These are phyloP conservation scores for Thamnophis sirtalis DNA, from an alignment of 2,113 vertebrate species.

Conservation along the genomic window DNA sequence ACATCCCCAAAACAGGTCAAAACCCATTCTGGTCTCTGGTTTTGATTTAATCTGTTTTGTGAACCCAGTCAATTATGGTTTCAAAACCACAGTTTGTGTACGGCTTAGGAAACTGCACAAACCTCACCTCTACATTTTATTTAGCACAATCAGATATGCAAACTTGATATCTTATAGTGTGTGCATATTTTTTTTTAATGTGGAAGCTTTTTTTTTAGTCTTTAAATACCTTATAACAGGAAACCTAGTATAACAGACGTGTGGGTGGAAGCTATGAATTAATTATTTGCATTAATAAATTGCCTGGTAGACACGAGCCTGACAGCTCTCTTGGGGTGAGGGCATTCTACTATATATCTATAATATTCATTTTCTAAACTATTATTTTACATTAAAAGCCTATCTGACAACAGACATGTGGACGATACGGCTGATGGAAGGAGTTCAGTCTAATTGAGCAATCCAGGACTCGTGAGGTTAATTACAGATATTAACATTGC, in stretches of 20 bases:
- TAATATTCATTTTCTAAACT: conserved; percentile 58
- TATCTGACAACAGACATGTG: conserved; percentile 71
- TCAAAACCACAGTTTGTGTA: neutral
- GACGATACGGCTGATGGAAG: conserved; percentile 43
- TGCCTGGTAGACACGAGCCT: conserved; percentile 46
- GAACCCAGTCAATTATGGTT: neutral
- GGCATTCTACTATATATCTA: conserved; percentile 39
- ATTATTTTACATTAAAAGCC: conserved; percentile 70
- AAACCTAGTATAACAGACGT: conserved; percentile 30
- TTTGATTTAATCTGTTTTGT: neutral
- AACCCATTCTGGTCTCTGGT: neutral
- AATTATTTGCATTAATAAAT: conserved; percentile 49
- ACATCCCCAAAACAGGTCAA: neutral
- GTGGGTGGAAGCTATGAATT: conserved; percentile 32
- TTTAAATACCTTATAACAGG: conserved; percentile 52
- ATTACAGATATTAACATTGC: conserved; percentile 79
- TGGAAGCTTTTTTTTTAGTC: conserved; percentile 44
- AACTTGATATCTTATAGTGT: neutral
- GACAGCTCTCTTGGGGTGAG: conserved; percentile 32
- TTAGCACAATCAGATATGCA: neutral
- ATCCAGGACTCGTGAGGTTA: conserved; percentile 75
- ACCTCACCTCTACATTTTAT: neutral
- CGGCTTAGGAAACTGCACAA: neutral
- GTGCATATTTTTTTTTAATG: neutral
- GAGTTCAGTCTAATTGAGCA: conserved; percentile 73